These are phyloP conservation scores for Lacanobia wlatinum DNA, from an alignment of 2,888 invertebrate genomes.

Conservation along the genomic window DNA sequence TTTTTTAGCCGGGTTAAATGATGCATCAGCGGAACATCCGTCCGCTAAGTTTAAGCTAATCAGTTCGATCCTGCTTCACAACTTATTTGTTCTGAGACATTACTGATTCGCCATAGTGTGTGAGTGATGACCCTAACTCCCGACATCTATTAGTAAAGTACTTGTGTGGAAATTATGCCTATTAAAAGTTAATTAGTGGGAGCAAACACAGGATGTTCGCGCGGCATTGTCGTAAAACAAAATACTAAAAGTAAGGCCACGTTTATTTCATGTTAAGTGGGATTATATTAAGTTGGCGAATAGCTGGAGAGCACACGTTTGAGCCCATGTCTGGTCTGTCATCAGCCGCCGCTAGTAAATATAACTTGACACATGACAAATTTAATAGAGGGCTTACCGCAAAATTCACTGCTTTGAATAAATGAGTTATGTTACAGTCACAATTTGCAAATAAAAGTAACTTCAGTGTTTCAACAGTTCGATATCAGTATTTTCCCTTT, in stretches of 20 bases:
- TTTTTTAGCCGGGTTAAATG: conserved; percentile 52
- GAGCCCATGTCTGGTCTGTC: conserved; percentile 68
- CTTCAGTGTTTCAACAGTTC: conserved; percentile 13
- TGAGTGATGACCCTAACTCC: conserved; percentile 53
- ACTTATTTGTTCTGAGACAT: conserved; percentile 20
- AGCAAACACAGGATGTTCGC: conserved; percentile 68
- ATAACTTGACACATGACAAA: conserved; percentile 68
- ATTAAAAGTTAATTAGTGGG: conserved; percentile 72
- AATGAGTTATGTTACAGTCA: conserved; percentile 43
- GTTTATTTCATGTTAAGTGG: conserved; percentile 69
- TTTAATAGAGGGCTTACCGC: conserved; percentile 67
- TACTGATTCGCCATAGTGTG: conserved; percentile 40
- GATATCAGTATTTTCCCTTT: conserved; percentile 29
- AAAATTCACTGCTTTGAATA: conserved; percentile 61
- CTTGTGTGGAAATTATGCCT: conserved; percentile 67
- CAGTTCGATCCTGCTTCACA: conserved; percentile 24
- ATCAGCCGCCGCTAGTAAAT: conserved; percentile 68
- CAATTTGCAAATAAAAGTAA: conserved; percentile 26
- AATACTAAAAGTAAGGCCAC: conserved; percentile 63
- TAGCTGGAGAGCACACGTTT: conserved; percentile 63
- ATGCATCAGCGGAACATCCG: conserved; percentile 52
- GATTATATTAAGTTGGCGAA: conserved; percentile 66
- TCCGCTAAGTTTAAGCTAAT: conserved; percentile 31
- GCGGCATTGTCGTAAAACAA: conserved; percentile 68
- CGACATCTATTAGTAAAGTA: conserved; percentile 59